A percentile compares a stretch with the other conserved stretches of the same genome.
These are phyloP conservation scores for Empis livida DNA, from an alignment of 2,888 invertebrate genomes.

Conservation along the genomic window DNA sequence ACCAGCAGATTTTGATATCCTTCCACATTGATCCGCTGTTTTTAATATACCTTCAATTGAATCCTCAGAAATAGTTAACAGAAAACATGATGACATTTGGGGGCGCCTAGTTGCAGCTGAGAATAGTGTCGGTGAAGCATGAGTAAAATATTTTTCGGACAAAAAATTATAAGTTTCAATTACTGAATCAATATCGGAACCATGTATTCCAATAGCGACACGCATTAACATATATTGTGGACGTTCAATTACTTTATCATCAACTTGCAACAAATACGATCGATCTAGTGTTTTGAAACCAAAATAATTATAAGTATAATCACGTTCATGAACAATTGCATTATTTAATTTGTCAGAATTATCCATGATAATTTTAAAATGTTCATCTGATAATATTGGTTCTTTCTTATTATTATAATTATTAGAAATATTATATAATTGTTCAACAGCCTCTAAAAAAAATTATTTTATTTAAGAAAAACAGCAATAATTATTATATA, in stretches of 20 bases:
- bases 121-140: constrained; percentile 95
- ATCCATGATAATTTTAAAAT: constrained; percentile 64
- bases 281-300: constrained; percentile 98
- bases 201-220: constrained; percentile 92
- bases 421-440: background rate
- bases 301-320: constrained; percentile 95
- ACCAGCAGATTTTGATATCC: constrained; percentile 94
- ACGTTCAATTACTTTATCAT: constrained; percentile 85
- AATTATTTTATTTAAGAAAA: too few relatives aligned
- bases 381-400: constrained; percentile 75
- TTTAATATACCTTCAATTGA: constrained; percentile 92
- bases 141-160: constrained; percentile 93
- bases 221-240: constrained; percentile 99
- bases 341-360: constrained; percentile 87
- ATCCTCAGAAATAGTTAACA: constrained; percentile 88
- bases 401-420: background rate
- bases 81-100: constrained; percentile 91
- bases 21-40: constrained; percentile 81
- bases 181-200: constrained; percentile 79
- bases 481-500: too few relatives aligned
- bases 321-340: constrained; percentile 91
- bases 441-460: background rate
- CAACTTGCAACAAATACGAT: constrained; percentile 84
- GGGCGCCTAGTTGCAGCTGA: constrained; percentile 85
- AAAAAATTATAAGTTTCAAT: constrained; percentile 93